Conservation (phyloP, 2,888 invertebrate species). For the Eubasilissa splendida region DNA sequence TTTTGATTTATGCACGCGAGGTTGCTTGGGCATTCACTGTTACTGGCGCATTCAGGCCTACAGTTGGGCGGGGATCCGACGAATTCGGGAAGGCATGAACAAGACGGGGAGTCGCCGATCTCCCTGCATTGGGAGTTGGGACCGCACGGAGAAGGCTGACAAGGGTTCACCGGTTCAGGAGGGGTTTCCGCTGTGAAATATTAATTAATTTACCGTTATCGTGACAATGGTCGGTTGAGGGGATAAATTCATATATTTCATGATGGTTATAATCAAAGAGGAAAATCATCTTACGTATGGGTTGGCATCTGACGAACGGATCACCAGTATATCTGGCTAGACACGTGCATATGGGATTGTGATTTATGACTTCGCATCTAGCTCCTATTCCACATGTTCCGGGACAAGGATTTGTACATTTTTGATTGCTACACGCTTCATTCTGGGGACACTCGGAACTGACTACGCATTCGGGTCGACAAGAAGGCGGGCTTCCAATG, state of each 20-base stretch:
- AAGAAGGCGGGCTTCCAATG: conserved; percentile 84
- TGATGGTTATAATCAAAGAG: no score
- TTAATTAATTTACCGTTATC: conserved; percentile 5
- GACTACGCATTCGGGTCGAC: conserved; percentile 83
- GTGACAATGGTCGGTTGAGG: neutral
- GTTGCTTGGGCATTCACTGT: conserved; percentile 80
- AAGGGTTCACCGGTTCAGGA: conserved; percentile 75
- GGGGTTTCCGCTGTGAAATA: conserved; percentile 66
- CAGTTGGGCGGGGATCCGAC: conserved; percentile 83
- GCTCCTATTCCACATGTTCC: conserved; percentile 81
- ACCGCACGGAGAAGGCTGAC: conserved; percentile 87
- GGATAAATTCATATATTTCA: no score
- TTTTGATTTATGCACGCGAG: conserved; percentile 84
- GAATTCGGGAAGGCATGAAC: conserved; percentile 80
- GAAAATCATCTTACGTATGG: conserved; percentile 64
- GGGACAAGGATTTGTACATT: conserved; percentile 87
- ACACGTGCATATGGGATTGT: conserved; percentile 87
- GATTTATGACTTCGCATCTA: conserved; percentile 83
- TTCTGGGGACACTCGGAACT: conserved; percentile 83
- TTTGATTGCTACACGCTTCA: conserved; percentile 84
- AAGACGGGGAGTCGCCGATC: conserved; percentile 78
- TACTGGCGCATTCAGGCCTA: conserved; percentile 85
- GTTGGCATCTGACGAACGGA: conserved; percentile 81
- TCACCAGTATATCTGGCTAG: conserved; percentile 79
- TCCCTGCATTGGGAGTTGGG: conserved; percentile 82